Percentiles rank a stretch among this genome's conserved stretches.
phyloP scores from a whole-genome alignment of 2,113 vertebrate species.

The Boleophthalmus pectinirostris region DNA sequence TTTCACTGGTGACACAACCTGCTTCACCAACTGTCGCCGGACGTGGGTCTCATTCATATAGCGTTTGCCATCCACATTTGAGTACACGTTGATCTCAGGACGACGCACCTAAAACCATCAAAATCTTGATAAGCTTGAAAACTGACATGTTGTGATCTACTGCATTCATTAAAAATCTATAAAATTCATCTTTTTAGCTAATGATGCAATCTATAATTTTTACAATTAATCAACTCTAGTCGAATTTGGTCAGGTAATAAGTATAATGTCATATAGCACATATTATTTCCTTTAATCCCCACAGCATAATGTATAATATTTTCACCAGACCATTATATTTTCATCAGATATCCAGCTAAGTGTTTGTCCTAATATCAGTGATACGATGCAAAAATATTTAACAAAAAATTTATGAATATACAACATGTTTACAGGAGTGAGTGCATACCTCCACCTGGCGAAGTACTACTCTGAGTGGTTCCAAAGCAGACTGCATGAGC shows the following conservation, averaged over 20 bases:
- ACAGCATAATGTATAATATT: too few species aligned
- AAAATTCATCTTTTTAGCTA: not conserved
- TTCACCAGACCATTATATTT: too few species aligned
- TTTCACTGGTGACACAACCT: slow-evolving; percentile 88
- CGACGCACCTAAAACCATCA: slow-evolving; percentile 69
- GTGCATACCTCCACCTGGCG: slow-evolving; percentile 70
- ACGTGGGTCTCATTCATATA: slow-evolving; percentile 83
- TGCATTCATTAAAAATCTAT: not conserved
- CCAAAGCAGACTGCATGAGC: slow-evolving; percentile 84
- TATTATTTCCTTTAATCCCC: too few species aligned
- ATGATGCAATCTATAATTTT: not conserved
- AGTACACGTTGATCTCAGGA: slow-evolving; percentile 85
- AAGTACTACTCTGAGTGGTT: slow-evolving; percentile 81
- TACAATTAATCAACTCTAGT: not conserved
- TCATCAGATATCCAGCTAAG: not conserved
- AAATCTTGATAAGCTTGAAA: not conserved
- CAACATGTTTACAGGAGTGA: not conserved
- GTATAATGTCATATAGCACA: not conserved
- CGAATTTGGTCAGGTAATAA: not conserved
- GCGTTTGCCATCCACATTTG: slow-evolving; percentile 84
- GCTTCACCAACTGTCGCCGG: slow-evolving; percentile 79
- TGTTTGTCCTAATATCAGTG: not conserved
- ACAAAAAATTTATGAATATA: too few species aligned
- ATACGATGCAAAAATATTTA: too few species aligned
- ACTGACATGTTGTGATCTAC: not conserved